phyloP scores from a whole-genome alignment of 92 coral and sea anemone genomes.

The Galaxea fascicularis region DNA sequence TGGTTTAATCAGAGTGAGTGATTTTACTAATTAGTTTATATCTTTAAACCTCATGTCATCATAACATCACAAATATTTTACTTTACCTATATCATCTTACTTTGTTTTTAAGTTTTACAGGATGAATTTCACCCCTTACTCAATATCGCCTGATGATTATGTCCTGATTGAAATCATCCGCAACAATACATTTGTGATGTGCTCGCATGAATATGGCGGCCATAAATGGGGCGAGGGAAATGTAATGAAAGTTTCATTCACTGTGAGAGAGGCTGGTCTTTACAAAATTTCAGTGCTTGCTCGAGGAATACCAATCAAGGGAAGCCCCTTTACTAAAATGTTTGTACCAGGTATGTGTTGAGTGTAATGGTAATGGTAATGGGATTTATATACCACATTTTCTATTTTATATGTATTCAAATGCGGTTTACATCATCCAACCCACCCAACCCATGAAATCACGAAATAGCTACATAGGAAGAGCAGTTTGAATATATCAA shows the following conservation, averaged over 20 bases:
- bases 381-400: no score
- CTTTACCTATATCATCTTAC: no score
- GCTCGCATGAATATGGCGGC: slow-evolving; percentile 77
- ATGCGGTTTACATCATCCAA: no score
- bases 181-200: slow-evolving; percentile 48
- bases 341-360: slow-evolving; percentile 84
- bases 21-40: no score
- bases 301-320: slow-evolving; percentile 69
- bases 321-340: slow-evolving; percentile 87
- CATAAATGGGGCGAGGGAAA: slow-evolving; percentile 50
- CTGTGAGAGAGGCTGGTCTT: slow-evolving; percentile 88
- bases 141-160: slow-evolving; percentile 38
- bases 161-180: slow-evolving; percentile 73
- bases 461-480: no score
- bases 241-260: slow-evolving; percentile 79
- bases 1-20: no score
- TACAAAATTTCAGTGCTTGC: slow-evolving; percentile 81
- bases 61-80: no score
- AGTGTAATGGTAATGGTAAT: background rate
- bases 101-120: slow-evolving; percentile 73
- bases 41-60: no score
- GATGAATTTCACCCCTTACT: slow-evolving; percentile 56
- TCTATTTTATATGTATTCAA: no score
- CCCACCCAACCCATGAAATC: no score
- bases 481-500: no score